phyloP scores from a whole-genome alignment of 92 coral and sea anemone genomes.

The Diadumene lineata region DNA sequence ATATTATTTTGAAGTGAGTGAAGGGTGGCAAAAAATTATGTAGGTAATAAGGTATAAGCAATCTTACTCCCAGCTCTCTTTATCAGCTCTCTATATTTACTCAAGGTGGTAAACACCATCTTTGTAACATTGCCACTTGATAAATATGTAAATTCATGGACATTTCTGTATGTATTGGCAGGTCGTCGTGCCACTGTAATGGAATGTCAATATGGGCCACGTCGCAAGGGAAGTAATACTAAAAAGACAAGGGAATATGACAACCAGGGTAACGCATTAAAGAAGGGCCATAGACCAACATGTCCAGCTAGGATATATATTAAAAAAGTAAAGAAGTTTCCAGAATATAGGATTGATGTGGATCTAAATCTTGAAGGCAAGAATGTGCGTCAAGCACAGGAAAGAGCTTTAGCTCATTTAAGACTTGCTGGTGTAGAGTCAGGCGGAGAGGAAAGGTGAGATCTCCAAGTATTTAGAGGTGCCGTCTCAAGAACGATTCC shows the following conservation, averaged over 20 bases:
- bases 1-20: no score
- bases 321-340: slow-evolving; percentile 94
- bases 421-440: slow-evolving; percentile 85
- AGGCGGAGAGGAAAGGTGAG: slow-evolving; percentile 96
- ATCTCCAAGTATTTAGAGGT: neutral
- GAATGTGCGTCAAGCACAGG: slow-evolving; percentile 93
- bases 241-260: slow-evolving; percentile 76
- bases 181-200: slow-evolving; percentile 99
- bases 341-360: slow-evolving; percentile 87
- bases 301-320: slow-evolving; percentile 98
- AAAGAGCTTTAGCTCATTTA: slow-evolving; percentile 85
- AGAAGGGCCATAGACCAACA: slow-evolving; percentile 85
- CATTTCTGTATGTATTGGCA: neutral
- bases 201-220: slow-evolving; percentile 99
- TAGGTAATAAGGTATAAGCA: no score
- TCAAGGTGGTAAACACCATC: neutral
- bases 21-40: no score
- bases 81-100: no score
- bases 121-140: neutral
- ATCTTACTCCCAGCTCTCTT: no score
- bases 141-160: no score
- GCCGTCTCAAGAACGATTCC: neutral
- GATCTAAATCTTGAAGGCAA: slow-evolving; percentile 85
- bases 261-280: slow-evolving; percentile 49
- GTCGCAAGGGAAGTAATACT: slow-evolving; percentile 80